Evolutionary conservation across 2,113 vertebrate species (phyloP).

Genomic region (Candoia aspera): DNA sequence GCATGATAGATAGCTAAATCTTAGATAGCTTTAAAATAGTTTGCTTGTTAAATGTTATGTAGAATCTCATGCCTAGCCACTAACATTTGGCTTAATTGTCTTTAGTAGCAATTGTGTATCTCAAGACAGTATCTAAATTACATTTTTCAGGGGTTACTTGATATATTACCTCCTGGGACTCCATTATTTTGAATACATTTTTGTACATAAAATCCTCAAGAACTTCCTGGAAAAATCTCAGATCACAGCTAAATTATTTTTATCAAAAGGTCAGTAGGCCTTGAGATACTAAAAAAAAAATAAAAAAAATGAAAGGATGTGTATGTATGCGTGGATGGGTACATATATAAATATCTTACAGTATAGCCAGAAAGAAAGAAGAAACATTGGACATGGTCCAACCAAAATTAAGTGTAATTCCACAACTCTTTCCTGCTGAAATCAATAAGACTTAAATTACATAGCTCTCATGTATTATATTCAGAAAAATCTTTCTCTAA

Average conservation of each 20-base stretch:
- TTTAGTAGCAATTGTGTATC: not conserved
- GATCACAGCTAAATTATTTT: not conserved
- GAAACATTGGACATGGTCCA: constrained; percentile 6
- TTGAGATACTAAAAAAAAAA: not conserved
- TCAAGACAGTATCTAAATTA: not conserved
- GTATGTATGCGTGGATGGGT: not conserved
- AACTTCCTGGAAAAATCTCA: constrained; percentile 31
- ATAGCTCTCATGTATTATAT: not conserved
- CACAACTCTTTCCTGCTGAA: not conserved
- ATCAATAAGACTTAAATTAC: not conserved
- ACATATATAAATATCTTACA: not conserved
- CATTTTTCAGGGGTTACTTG: not conserved
- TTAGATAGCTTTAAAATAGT: not conserved
- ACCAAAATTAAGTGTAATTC: not conserved
- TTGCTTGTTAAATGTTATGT: not conserved
- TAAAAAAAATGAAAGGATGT: not conserved
- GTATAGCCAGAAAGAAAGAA: not conserved
- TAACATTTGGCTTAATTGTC: not conserved
- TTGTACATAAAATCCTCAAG: constrained; percentile 1
- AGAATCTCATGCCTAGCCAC: not conserved
- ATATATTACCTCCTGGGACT: not conserved
- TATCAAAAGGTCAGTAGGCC: not conserved
- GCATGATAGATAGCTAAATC: not conserved
- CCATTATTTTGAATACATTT: not conserved
- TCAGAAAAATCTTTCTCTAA: not conserved